Base-by-base conservation (phyloP, 2,113 vertebrate species). In the Sinocyclocheilus anshuiensis region DNA sequence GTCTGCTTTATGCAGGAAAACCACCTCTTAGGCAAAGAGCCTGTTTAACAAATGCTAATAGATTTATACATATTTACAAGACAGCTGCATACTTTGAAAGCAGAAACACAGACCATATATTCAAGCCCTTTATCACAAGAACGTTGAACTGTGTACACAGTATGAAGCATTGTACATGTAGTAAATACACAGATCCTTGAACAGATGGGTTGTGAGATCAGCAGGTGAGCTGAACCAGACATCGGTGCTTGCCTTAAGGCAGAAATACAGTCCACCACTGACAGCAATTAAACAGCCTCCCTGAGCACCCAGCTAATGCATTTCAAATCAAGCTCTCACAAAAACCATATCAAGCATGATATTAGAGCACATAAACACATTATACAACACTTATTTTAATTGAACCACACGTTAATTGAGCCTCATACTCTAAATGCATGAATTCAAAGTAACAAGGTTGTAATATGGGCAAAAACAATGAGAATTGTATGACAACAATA, bases 161-260 rank as follows among this genome's bases (percentile, higher is more conserved):
- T 13, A 83, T 50, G 4, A 55, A 26, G 4, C 24, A 82, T 50
- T 67, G 24, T 33, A 13, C n/a, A 48, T 22, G 65, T 15, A 71
- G 61, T 71, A 55, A 83, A 71, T n/a, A 55, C 81, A 74, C 45
- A 74, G 48, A 57, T 59, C 6, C 48, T 74, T 36, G 69, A 84
- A 74, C 81, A 84, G 81, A 74, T 84, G 81, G 81, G 50, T 59
- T 74, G 69, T 55, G 67, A 72, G 67, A 84, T 74, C 81, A 84
- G 81, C 81, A 59, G 67, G 81, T 74, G 67, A 84, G 81, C 50
- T 74, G 81, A 84, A 74, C 57, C 81, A 84, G 81, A 74, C 81
- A 74, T 42, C 13, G 7, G 26, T 39, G 50, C 48, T 59, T 74
- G 81, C 81, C 69, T 74, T 74, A 84, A 84, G 81, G 67, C 48